Conservation (phyloP, 2,888 invertebrate genomes). For the Microlaimidae sp. region DNA sequence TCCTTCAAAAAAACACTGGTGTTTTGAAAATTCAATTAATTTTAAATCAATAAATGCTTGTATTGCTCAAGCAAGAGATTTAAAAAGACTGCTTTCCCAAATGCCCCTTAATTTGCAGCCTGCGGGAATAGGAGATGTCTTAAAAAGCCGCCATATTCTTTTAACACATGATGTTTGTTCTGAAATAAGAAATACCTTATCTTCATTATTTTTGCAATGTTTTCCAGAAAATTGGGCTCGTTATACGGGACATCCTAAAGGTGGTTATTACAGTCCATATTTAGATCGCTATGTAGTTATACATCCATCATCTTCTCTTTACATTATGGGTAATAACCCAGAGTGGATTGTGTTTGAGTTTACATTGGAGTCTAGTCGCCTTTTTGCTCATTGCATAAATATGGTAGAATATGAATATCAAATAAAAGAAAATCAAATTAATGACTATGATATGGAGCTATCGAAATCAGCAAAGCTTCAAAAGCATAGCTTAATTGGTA, state of each 20-base stretch:
- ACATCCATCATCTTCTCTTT: neutral
- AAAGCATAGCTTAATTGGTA: too few relatives aligned
- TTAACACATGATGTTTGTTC: too few relatives aligned
- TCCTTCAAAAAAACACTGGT: neutral
- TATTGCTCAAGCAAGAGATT: too few relatives aligned
- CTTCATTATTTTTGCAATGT: neutral
- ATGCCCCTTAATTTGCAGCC: too few relatives aligned
- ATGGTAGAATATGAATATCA: neutral
- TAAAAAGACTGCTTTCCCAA: too few relatives aligned
- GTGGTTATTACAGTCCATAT: neutral
- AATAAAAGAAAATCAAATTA: neutral
- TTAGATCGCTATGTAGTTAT: neutral
- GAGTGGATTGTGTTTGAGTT: conserved; percentile 1
- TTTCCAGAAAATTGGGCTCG: neutral
- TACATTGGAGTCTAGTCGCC: neutral
- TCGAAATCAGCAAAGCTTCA: neutral
- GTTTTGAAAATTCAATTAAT: neutral
- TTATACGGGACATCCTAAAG: neutral
- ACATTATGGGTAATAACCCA: neutral
- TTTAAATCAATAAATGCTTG: neutral
- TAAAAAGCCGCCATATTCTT: too few relatives aligned
- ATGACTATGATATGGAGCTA: neutral
- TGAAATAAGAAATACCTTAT: too few relatives aligned
- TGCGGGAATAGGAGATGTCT: too few relatives aligned
- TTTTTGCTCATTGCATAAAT: neutral